Evolutionary conservation across 2,888 invertebrate species (phyloP).

Genomic region (Coenonympha arcania): DNA sequence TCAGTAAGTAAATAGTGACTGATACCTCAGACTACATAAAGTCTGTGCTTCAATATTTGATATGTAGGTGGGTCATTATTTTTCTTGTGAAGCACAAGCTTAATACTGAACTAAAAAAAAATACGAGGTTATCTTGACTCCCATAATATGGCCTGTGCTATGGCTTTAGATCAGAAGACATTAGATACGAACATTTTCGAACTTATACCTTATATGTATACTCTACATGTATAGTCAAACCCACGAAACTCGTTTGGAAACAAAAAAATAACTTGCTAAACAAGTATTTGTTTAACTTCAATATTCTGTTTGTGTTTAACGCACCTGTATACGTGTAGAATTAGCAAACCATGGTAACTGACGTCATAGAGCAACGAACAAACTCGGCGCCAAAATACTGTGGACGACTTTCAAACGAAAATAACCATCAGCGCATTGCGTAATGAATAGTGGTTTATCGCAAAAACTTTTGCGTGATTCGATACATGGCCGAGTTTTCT

Average conservation of each 20-base stretch:
- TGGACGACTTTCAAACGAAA: conserved; percentile 31
- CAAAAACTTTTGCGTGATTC: conserved; percentile 17
- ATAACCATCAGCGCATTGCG: conserved; percentile 34
- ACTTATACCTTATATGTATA: background rate
- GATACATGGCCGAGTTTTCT: conserved; percentile 5
- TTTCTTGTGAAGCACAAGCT: too few relatives aligned
- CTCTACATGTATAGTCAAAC: background rate
- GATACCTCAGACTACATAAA: too few relatives aligned
- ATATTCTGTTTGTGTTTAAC: background rate
- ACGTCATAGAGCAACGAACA: conserved; percentile 27
- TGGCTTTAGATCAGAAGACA: too few relatives aligned
- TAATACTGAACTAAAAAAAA: too few relatives aligned
- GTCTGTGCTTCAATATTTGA: too few relatives aligned
- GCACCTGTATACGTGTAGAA: background rate
- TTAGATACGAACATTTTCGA: too few relatives aligned
- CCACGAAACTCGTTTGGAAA: background rate
- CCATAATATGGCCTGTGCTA: too few relatives aligned
- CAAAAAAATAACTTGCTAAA: background rate
- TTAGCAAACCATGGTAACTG: conserved; percentile 7
- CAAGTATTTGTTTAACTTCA: background rate
- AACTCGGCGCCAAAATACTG: conserved; percentile 31
- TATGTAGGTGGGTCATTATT: too few relatives aligned
- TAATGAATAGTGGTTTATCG: conserved; percentile 21
- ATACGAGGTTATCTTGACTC: too few relatives aligned
- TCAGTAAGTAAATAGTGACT: too few relatives aligned